Evolutionary conservation across 2,113 vertebrate genomes (phyloP), one percentile per base, ranked within the genome.

Genomic region (Perccottus glenii): DNA sequence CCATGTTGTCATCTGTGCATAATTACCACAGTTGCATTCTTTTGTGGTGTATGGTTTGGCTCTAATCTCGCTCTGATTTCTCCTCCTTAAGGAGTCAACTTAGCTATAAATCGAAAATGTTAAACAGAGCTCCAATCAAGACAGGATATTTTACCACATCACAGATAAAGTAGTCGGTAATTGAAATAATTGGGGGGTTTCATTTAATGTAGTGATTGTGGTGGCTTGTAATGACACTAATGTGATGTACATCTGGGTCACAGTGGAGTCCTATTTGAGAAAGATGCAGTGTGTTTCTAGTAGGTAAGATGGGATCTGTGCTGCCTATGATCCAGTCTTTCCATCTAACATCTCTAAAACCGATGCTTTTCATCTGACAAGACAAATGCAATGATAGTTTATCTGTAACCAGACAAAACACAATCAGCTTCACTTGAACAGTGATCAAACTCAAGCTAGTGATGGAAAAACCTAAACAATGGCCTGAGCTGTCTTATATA

Each of bases 1-100:
- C 51, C 66, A 62, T 77, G 64, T 52, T 53, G 50, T 85, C 81
- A 83, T 90, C 78, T 90, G 85, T 40, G 43, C 64, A 72, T 73
- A 40, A 19, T 88, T 86, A 88, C 65, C 60, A 43, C 73, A 70
- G 65, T 79, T 67, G 60, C 80, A 67, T 73, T 87, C 68, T 82
- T 60, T 51, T 85, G 80, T 85, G 86, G 83, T 85, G 8, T 50
- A 56, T 64, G 75, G 63, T 74, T 70, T 73, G 80, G 82, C 83
- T 87, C 70, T 82, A 81, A 73, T 80, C 80, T 69, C 19, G 1
- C 63, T 64, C 51, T 7, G 67, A 64, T 57, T 57, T 81, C 65
- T 64, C 80, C 81, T 80, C 78, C 70, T 73, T 75, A 62, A 81
- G 74, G 75, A 82, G 76, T 68, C 61, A 57, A 35, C 63, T 52